A percentile compares a stretch with the other conserved stretches of the same genome.
These are phyloP conservation scores for Dipodomys ordii DNA, from an alignment of 2,113 vertebrate genomes.

Conservation along the genomic window DNA sequence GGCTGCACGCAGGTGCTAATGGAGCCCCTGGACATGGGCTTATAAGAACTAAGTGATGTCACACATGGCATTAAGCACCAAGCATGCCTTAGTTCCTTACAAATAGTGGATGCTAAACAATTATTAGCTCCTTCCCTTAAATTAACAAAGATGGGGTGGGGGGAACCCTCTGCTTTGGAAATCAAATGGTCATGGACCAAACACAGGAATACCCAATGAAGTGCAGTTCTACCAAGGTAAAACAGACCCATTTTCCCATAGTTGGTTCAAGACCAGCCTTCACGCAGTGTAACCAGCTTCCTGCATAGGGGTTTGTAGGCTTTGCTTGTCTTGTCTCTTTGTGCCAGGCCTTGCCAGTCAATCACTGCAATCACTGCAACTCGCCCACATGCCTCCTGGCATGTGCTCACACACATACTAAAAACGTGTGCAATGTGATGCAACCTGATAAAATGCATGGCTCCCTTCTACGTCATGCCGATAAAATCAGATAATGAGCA, in stretches of 20 bases:
- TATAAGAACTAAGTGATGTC: background rate
- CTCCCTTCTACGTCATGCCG: background rate
- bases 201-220: background rate
- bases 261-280: background rate
- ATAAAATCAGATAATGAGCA: fast-evolving
- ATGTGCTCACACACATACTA: slow-evolving; percentile 28
- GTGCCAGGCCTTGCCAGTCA: slow-evolving; percentile 21
- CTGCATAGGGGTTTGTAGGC: background rate
- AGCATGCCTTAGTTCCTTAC: background rate
- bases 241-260: slow-evolving; percentile 41
- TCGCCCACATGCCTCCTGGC: slow-evolving; percentile 32
- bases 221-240: background rate
- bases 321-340: slow-evolving; percentile 41
- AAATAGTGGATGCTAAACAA: background rate
- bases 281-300: background rate
- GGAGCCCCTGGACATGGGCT: background rate
- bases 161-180: slow-evolving; percentile 52
- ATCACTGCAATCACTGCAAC: background rate
- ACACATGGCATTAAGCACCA: background rate
- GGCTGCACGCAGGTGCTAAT: background rate
- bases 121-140: background rate
- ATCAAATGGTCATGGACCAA: slow-evolving; percentile 46
- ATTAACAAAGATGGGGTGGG: background rate
- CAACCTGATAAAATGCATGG: background rate
- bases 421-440: slow-evolving; percentile 2